Conservation (phyloP, 2,888 invertebrate species). For the Rhimphoctona megacephalus region DNA sequence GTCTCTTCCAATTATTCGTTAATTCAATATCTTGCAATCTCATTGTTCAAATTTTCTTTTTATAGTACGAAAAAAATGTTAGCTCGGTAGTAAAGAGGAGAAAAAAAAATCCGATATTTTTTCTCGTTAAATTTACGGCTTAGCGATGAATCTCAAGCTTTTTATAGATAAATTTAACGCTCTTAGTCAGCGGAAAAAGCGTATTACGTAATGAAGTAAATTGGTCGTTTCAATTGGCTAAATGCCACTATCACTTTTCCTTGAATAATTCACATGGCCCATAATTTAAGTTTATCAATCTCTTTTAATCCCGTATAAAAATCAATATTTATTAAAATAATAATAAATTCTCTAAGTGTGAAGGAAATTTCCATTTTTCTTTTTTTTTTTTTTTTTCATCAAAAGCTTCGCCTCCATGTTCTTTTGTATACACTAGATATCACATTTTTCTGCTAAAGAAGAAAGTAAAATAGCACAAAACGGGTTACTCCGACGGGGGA, state of each 20-base stretch:
- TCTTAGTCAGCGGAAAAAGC: slow-evolving; percentile 19
- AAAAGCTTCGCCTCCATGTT: background rate
- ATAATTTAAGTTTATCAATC: background rate
- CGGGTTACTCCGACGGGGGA: background rate
- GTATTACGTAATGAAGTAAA: slow-evolving; percentile 4
- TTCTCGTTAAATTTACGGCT: background rate
- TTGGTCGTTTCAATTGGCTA: slow-evolving; percentile 7
- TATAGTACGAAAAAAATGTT: background rate
- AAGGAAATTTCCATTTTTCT: background rate
- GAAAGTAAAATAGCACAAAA: background rate
- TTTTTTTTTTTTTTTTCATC: background rate
- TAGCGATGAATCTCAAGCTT: background rate
- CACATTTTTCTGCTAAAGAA: background rate
- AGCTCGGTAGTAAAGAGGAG: background rate
- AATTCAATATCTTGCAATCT: background rate
- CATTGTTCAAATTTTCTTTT: background rate
- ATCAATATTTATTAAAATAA: background rate
- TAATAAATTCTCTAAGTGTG: background rate
- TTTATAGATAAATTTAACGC: slow-evolving; percentile 13
- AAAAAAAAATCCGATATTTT: background rate
- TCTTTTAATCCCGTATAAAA: background rate
- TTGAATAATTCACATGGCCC: slow-evolving; percentile 9
- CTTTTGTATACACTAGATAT: background rate
- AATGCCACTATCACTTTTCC: slow-evolving; percentile 1
- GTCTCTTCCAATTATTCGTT: background rate